Base-by-base conservation (phyloP, 2,888 invertebrate species). In the Epinotia bilunana region DNA sequence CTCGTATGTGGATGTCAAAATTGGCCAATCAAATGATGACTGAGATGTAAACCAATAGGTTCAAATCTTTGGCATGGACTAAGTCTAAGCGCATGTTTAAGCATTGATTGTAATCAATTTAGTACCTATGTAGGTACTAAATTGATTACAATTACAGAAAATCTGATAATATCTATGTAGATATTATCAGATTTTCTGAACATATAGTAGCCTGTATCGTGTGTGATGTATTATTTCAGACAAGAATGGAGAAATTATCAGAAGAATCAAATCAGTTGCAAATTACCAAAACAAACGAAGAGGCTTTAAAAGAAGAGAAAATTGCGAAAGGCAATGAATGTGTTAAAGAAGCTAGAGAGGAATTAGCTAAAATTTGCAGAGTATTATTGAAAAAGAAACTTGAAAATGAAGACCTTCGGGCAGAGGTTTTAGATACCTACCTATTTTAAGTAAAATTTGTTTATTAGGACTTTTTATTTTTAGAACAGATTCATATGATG, bases 271-370 rank as follows among this genome's bases (percentile, higher is more conserved):
- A 72, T 3, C 83, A 77, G 62, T 39, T 85, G 12, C 81, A 88
- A 78, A 82, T 81, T 7, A 62, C 61, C 3, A 75, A 89, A 61
- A 63, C 72, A 5, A 83, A 84, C 16, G 91, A 89, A 77, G 80
- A 82, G 6, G 79, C 80, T 60, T n/a, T 68, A 23, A 92, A 90
- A 77, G 46, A 63, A 5, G 73, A 79, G 0, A 92, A 91, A 78
- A 90, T 91, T 82, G n/a, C 78, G 0, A 89, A 92, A 80, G 91
- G 90, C 0, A 81, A 73, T 1, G 77, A 77, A 16, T 87, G 82
- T 64, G 81, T 93, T 1, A 89, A 87, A 78, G 90, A 90, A 63
- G 90, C 90, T 2, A 88, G 93, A 77, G 86, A 86, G 1, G 91
- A 92, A 43, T 79, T 93, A 53, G 87, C 90, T 64, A 89, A 88